A percentile compares a stretch with the other conserved stretches of the same genome.
Evolutionary conservation across 2,797 vertebrate genomes (phyloP).

Genomic region (Perodicticus potto): DNA sequence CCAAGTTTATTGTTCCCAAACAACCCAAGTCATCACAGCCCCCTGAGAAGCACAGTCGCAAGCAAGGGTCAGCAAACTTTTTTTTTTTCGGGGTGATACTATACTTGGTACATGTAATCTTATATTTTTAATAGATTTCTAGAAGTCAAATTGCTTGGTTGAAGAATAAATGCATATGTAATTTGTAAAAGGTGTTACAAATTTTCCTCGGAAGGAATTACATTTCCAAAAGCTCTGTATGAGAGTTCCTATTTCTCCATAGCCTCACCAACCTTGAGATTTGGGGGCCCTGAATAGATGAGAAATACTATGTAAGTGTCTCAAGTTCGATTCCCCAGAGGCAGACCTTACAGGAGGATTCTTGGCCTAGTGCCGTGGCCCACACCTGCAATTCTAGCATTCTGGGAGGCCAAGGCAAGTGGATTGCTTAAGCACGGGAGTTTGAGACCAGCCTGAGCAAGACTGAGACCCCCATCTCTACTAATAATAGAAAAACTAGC

Average conservation of each 20-base stretch:
- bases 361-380: too few species aligned
- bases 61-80: not conserved
- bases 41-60: not conserved
- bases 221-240: not conserved
- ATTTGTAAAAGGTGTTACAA: slow-evolving; percentile 21
- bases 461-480: too few species aligned
- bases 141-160: not conserved
- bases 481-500: too few species aligned
- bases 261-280: not conserved
- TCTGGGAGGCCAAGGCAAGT: too few species aligned
- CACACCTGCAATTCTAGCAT: too few species aligned
- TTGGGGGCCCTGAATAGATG: not conserved
- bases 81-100: not conserved
- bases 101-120: not conserved
- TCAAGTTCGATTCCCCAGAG: not conserved
- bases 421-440: too few species aligned
- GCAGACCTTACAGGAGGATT: not conserved
- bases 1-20: not conserved
- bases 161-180: not conserved
- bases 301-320: not conserved
- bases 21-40: not conserved
- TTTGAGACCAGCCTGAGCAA: too few species aligned
- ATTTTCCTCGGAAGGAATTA: slow-evolving; percentile 2
- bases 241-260: not conserved
- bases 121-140: slow-evolving; percentile 15